Evolutionary conservation across 2,888 invertebrate genomes (phyloP).

Genomic region (Pimpla rufipes): DNA sequence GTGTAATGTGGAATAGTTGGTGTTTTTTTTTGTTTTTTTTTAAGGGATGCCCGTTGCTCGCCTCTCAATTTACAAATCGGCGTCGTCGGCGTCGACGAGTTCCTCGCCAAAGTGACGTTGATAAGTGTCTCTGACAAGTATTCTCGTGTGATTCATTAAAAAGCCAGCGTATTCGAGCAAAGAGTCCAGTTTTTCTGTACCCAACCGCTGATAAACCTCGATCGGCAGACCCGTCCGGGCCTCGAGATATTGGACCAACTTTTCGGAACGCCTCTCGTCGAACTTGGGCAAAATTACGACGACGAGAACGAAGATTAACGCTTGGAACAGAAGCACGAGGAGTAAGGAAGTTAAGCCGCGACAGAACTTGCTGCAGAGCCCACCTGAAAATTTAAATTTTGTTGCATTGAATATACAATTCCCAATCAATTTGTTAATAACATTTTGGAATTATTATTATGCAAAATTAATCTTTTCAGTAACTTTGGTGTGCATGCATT

Average conservation of each 20-base stretch:
- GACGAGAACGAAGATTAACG: constrained; percentile 63
- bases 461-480: too few species aligned
- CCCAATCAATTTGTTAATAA: background rate
- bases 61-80: constrained; percentile 49
- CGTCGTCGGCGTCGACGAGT: constrained; percentile 56
- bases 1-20: constrained; percentile 13
- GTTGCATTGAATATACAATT: background rate
- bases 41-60: background rate
- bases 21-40: constrained; percentile 17
- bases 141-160: constrained; percentile 70
- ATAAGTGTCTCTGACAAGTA: constrained; percentile 71
- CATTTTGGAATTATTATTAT: too few species aligned
- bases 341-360: constrained; percentile 69
- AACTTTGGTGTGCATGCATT: too few species aligned
- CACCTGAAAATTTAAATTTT: constrained; percentile 66
- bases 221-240: constrained; percentile 75
- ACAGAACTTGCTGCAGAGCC: constrained; percentile 68
- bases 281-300: constrained; percentile 76
- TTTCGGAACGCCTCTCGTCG: constrained; percentile 73
- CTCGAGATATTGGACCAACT: constrained; percentile 75
- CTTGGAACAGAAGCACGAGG: constrained; percentile 70
- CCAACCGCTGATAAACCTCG: constrained; percentile 75
- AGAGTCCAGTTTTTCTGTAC: constrained; percentile 68
- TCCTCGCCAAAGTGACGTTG: constrained; percentile 70
- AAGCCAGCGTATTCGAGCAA: constrained; percentile 66